phyloP scores from a whole-genome alignment of 1,140 invertebrate species.

The Tribolium madens region DNA sequence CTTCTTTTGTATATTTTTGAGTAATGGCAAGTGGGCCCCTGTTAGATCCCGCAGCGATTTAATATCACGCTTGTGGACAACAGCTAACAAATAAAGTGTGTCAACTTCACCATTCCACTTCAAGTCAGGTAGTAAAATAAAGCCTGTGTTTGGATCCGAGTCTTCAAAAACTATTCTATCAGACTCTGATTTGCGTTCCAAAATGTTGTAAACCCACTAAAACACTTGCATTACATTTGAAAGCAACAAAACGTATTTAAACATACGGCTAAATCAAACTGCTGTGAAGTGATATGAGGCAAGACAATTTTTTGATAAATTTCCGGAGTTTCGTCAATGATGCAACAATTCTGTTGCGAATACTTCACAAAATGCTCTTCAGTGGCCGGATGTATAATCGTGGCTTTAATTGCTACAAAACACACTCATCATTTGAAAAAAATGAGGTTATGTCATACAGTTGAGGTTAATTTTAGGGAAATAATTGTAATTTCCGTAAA shows the following conservation, averaged over 20 bases:
- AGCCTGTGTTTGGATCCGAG: constrained; percentile 81
- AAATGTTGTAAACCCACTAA: constrained; percentile 97
- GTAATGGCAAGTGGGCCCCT: constrained; percentile 80
- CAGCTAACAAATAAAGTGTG: constrained; percentile 86
- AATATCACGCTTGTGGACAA: constrained; percentile 79
- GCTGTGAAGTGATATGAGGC: constrained; percentile 78
- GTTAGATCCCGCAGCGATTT: constrained; percentile 88
- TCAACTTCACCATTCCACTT: constrained; percentile 92
- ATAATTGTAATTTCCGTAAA: constrained; percentile 87
- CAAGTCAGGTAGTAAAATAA: constrained; percentile 90
- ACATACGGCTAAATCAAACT: constrained; percentile 82
- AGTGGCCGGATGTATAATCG: constrained; percentile 92
- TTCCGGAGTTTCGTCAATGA: constrained; percentile 88
- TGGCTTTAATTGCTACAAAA: constrained; percentile 68
- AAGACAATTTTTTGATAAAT: constrained; percentile 85
- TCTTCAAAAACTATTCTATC: constrained; percentile 92
- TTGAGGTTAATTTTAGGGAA: constrained; percentile 75
- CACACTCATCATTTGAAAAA: constrained; percentile 24
- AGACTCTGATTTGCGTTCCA: constrained; percentile 89
- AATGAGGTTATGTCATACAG: constrained; percentile 69
- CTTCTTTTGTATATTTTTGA: constrained; percentile 84
- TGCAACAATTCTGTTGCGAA: constrained; percentile 75
- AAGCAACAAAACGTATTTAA: constrained; percentile 9
- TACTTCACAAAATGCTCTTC: constrained; percentile 93
- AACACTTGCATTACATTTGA: constrained; percentile 60